phyloP scores from a whole-genome alignment of 2,113 vertebrate genomes.

The Pandion haliaetus region DNA sequence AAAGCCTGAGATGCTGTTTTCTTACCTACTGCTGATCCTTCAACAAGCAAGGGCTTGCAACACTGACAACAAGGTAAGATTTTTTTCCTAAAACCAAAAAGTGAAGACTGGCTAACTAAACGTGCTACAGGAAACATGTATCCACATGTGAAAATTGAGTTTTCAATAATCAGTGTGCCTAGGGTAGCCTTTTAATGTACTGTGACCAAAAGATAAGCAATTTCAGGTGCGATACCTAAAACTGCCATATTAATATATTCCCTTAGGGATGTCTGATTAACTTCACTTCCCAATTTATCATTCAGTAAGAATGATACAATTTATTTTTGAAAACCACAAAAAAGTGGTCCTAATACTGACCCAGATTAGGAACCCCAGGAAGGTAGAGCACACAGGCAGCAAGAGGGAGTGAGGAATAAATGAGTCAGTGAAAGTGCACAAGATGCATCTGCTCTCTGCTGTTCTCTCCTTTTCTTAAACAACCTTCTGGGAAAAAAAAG shows the following conservation, averaged over 20 bases:
- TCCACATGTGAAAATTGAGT: background rate
- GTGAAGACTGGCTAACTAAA: background rate
- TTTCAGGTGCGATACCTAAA: background rate
- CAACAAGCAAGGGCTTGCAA: background rate
- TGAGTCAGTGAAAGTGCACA: background rate
- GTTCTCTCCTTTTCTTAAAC: background rate
- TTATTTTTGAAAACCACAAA: background rate
- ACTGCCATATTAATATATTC: background rate
- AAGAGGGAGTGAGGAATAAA: background rate
- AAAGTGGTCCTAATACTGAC: background rate
- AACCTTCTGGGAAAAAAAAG: background rate
- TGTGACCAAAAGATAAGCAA: background rate
- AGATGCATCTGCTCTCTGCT: background rate
- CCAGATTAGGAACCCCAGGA: background rate
- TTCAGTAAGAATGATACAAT: background rate
- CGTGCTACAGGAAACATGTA: background rate
- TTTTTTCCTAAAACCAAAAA: background rate
- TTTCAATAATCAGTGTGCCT: background rate
- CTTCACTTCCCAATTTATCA: background rate
- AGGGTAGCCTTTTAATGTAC: background rate
- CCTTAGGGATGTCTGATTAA: background rate
- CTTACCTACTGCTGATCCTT: background rate
- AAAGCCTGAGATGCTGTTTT: background rate
- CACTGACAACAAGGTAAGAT: background rate
- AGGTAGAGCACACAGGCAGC: background rate